Base-by-base conservation (phyloP, 2,797 vertebrate species). In the Anolis apletophallus region DNA sequence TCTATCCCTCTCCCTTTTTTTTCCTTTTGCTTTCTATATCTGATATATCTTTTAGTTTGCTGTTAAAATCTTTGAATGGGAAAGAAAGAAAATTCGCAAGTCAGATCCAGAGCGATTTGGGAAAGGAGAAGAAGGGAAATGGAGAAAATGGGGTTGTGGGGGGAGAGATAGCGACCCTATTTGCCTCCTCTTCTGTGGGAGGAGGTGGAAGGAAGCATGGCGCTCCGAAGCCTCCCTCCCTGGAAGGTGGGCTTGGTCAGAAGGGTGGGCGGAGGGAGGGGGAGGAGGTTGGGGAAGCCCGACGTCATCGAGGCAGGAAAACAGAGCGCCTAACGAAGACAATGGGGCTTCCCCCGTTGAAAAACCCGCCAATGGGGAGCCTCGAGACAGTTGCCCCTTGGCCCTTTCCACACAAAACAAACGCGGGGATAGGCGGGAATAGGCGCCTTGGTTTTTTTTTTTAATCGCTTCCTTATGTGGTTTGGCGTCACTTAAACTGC, bases 321-420 rank as follows among this genome's bases (percentile, higher is more conserved):
- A n/a, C 29, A 54, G 26, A 55, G 46, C 55, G 4, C 74, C 72
- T 74, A 46, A 32, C 57, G 84, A 77, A 73, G 57, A 83, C 40
- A 73, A 74, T 21, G 80, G 80, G 84, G 84, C 14, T 79, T 85
- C n/a, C 84, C 83, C 55, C 68, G 29, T 46, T 83, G 32, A 64
- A 67, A 69, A 40, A 73, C 40, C 26, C 23, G 1, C 46, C 21
- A 50, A 59, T 1, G 7, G 67, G n/a, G 67, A 74, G 54, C 52
- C 72, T 73, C 55, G 32, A 36, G 67, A 40, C 16, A 50, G 13
- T 9, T 32, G 50, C 5, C 81, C 69, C 69, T 61, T 74, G 81
- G 67, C 86, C 76, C 81, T 80, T 67, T 26, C 32, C 74, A 57
- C 73, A 26, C 64, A 46, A 67, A 59, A 32, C 79, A 46, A 36